A percentile compares a stretch with the other conserved stretches of the same genome.
These are phyloP conservation scores for Bedellia somnulentella DNA, from an alignment of 2,888 invertebrate species.

Conservation along the genomic window DNA sequence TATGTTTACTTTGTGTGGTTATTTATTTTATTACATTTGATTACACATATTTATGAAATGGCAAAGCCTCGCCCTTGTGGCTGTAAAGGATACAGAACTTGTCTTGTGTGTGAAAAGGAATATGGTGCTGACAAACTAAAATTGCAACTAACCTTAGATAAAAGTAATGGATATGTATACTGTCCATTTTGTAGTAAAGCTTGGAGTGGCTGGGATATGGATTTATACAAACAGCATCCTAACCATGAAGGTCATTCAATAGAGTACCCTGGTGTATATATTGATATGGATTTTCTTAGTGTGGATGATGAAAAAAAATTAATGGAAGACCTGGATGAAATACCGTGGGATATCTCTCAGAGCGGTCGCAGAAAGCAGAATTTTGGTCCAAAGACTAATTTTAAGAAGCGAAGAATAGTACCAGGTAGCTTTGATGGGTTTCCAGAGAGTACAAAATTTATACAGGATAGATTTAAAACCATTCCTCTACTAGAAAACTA, in stretches of 20 bases:
- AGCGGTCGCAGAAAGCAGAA: conserved; percentile 97
- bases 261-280: conserved; percentile 69
- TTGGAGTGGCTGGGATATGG: conserved; percentile 72
- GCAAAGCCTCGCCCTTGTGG: conserved; percentile 78
- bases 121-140: conserved; percentile 39
- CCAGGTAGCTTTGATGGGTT: conserved; percentile 83
- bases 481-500: conserved; percentile 68
- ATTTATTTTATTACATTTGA: no score
- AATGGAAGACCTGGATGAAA: conserved; percentile 69
- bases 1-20: no score
- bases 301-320: conserved; percentile 68
- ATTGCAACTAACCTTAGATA: conserved; percentile 37
- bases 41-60: no score
- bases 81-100: conserved; percentile 91
- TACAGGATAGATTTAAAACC: conserved; percentile 73
- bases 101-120: conserved; percentile 80
- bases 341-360: conserved; percentile 90
- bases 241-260: conserved; percentile 64
- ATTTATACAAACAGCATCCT: conserved; percentile 65
- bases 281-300: conserved; percentile 73
- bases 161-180: conserved; percentile 68
- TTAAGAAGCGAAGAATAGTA: conserved; percentile 86
- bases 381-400: conserved; percentile 97
- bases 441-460: conserved; percentile 75
- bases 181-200: conserved; percentile 76